Evolutionary conservation across 2,113 vertebrate species (phyloP).

Genomic region (Himantopus leucocephalus): DNA sequence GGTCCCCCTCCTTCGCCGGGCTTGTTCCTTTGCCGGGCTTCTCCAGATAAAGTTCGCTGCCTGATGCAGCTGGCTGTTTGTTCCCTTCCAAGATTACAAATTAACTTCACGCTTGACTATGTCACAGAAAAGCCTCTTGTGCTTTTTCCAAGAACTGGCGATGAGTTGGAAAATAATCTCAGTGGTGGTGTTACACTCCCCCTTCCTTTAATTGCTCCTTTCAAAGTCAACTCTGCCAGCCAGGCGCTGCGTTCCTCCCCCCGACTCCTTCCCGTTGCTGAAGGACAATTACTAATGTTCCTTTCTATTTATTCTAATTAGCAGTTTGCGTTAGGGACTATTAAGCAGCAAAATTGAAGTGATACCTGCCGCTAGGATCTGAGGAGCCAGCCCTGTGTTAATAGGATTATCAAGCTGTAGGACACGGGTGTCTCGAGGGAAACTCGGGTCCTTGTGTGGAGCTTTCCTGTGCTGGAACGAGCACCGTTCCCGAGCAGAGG

Average conservation of each 20-base stretch:
- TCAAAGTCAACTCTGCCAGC: not conserved
- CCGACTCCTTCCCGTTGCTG: not conserved
- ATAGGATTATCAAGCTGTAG: not conserved
- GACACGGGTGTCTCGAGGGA: not conserved
- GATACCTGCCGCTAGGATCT: not conserved
- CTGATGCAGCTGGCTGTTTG: not conserved
- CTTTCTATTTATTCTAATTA: constrained; percentile 57
- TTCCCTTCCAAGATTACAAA: constrained; percentile 14
- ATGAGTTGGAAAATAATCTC: constrained; percentile 6
- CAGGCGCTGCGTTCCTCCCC: not conserved
- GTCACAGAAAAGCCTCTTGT: not conserved
- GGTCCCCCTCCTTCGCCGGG: fast-evolving
- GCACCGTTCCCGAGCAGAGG: not conserved
- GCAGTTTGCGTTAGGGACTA: not conserved
- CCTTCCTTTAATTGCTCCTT: constrained; percentile 2
- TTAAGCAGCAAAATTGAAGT: constrained; percentile 19
- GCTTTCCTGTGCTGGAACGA: not conserved
- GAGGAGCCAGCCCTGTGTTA: not conserved
- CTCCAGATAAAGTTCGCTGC: not conserved
- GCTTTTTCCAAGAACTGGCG: not conserved
- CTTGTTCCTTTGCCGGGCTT: not conserved
- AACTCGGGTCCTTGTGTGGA: not conserved
- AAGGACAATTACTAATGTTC: constrained; percentile 26
- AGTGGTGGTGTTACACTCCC: not conserved
- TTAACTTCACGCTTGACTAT: not conserved